phyloP scores from a whole-genome alignment of 2,888 invertebrate genomes.

The Sinohyriopsis cumingii region DNA sequence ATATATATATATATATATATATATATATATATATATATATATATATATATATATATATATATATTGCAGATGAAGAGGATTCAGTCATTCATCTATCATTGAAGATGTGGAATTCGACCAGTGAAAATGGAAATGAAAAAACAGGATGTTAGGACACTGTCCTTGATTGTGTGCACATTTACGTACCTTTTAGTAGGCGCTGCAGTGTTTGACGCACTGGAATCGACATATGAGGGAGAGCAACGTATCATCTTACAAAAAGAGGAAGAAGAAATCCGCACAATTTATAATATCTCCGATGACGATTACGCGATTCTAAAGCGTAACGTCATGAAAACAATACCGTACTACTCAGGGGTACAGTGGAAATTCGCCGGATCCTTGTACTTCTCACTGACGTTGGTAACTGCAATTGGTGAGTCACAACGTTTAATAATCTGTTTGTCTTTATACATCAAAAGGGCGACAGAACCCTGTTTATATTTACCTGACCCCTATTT shows the following conservation, averaged over 20 bases:
- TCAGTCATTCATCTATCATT: too few relatives aligned
- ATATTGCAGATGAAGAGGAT: too few relatives aligned
- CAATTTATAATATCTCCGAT: slow-evolving; percentile 92
- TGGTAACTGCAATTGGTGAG: slow-evolving; percentile 95
- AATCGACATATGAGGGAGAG: slow-evolving; percentile 94
- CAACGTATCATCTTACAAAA: slow-evolving; percentile 82
- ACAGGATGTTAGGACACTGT: slow-evolving; percentile 97
- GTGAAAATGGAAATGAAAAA: slow-evolving; percentile 83
- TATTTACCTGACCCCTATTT: too few relatives aligned
- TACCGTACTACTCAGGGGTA: slow-evolving; percentile 97
- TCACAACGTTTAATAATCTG: slow-evolving; percentile 1
- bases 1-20: too few relatives aligned
- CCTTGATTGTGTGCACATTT: slow-evolving; percentile 97
- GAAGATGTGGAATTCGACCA: too few relatives aligned
- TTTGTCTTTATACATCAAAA: too few relatives aligned
- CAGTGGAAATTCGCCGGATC: slow-evolving; percentile 99
- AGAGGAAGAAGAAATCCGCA: slow-evolving; percentile 49
- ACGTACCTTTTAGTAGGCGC: slow-evolving; percentile 99
- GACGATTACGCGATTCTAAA: slow-evolving; percentile 82
- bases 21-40: too few relatives aligned
- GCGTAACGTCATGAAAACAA: slow-evolving; percentile 93
- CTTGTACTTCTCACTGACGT: slow-evolving; percentile 98
- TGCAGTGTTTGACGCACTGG: slow-evolving; percentile 97
- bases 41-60: too few relatives aligned
- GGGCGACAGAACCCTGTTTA: too few relatives aligned